Conservation (phyloP, 2,113 vertebrate species). For the Charina bottae region DNA sequence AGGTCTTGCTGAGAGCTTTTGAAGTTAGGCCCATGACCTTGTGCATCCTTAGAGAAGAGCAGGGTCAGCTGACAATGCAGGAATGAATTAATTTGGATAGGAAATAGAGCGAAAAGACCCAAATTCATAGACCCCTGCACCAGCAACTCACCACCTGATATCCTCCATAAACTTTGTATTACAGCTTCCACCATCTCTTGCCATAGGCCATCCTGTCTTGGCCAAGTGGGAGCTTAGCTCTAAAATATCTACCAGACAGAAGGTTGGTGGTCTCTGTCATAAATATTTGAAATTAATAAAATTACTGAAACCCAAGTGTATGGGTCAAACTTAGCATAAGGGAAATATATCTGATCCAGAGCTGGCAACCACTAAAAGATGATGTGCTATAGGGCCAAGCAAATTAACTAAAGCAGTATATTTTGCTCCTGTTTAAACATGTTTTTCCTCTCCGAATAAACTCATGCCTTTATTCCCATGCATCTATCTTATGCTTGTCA, state of each 20-base stretch:
- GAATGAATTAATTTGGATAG: neutral
- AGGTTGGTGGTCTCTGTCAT: neutral
- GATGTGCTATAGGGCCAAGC: neutral
- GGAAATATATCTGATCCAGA: neutral
- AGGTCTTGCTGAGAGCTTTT: neutral
- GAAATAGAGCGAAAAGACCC: neutral
- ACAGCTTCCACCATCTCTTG: neutral
- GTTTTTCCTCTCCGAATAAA: neutral
- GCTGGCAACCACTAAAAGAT: neutral
- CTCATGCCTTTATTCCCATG: neutral
- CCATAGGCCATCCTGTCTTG: neutral
- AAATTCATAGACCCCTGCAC: neutral
- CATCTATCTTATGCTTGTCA: conserved; percentile 8
- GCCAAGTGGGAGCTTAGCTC: neutral
- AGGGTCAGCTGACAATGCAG: neutral
- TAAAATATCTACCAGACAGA: neutral
- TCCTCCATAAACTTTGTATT: neutral
- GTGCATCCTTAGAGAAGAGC: neutral
- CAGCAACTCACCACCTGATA: neutral
- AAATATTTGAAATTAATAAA: neutral
- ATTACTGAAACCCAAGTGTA: neutral
- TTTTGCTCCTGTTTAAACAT: neutral
- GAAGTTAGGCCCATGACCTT: neutral
- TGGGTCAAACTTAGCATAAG: neutral
- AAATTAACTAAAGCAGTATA: neutral